Percentiles rank a stretch among this genome's conserved stretches.
These are phyloP conservation scores for Onychostruthus taczanowskii DNA, from an alignment of 2,113 vertebrate species.

Conservation along the genomic window DNA sequence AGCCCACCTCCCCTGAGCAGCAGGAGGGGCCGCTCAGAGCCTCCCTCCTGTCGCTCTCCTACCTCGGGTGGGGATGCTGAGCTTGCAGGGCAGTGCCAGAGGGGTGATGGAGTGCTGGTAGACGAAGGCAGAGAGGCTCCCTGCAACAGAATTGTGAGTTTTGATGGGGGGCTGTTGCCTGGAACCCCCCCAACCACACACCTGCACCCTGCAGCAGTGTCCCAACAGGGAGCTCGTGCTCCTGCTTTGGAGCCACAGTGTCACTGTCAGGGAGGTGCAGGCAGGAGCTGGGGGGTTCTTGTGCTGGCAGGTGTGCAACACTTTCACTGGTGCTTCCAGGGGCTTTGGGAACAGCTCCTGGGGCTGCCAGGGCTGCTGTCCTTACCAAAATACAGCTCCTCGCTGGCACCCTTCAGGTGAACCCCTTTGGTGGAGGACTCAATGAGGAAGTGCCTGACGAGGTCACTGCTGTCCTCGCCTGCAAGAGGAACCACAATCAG, in stretches of 20 bases:
- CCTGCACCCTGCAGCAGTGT: fast-evolving
- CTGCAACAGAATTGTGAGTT: conserved; percentile 39
- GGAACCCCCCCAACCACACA: fast-evolving
- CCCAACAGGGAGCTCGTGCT: neutral
- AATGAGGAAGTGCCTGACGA: conserved; percentile 87
- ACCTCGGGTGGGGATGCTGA: conserved; percentile 82
- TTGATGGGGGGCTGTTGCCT: fast-evolving
- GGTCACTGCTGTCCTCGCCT: conserved; percentile 66
- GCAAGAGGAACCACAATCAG: neutral
- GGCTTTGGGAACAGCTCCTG: neutral
- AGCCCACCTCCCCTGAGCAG: neutral
- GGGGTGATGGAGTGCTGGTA: conserved; percentile 86
- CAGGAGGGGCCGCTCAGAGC: fast-evolving
- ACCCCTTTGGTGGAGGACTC: conserved; percentile 91
- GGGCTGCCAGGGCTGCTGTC: neutral
- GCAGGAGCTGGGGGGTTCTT: neutral
- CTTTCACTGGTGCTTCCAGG: neutral
- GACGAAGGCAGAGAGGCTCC: conserved; percentile 89
- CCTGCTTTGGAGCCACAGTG: neutral
- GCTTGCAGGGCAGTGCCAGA: conserved; percentile 83
- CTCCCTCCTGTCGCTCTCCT: neutral
- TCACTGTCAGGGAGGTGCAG: fast-evolving
- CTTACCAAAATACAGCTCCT: conserved; percentile 92
- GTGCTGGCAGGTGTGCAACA: neutral
- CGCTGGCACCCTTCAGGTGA: conserved; percentile 83